Conservation (phyloP, 1,140 invertebrate genomes). For the Philotrypesis tridentata region DNA sequence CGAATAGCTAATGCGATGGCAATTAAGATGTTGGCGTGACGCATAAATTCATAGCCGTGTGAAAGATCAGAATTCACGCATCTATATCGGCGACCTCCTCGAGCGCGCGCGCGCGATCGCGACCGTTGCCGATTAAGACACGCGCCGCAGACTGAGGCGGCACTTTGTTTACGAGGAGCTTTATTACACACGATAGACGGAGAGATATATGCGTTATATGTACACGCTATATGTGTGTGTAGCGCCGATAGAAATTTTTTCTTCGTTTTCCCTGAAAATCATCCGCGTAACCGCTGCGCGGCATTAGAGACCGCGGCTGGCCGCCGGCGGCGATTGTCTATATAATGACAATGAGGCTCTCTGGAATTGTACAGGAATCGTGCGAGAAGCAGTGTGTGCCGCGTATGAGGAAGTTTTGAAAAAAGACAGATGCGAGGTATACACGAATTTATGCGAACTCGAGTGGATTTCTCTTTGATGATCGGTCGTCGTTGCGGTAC, state of each 20-base stretch:
- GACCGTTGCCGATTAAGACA: no score
- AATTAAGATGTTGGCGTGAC: neutral
- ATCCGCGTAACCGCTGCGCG: neutral
- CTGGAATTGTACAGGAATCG: neutral
- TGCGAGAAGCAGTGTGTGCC: no score
- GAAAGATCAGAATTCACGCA: neutral
- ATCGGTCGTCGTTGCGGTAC: no score
- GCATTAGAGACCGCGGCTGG: neutral
- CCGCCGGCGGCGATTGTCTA: no score
- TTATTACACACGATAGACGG: neutral
- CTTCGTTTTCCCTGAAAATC: neutral
- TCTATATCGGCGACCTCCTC: neutral
- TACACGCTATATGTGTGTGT: no score
- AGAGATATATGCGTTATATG: no score
- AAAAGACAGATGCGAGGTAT: neutral
- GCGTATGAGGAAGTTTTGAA: neutral
- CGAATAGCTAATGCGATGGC: neutral
- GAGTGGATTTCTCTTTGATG: no score
- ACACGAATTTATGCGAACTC: no score
- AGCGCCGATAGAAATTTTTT: neutral
- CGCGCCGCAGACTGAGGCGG: neutral
- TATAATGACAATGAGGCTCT: neutral
- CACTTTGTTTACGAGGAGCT: neutral
- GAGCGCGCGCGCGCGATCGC: no score
- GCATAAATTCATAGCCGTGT: constrained; percentile 10